phyloP scores from a whole-genome alignment of 2,797 vertebrate genomes.

The Paedocypris micromegethes region DNA sequence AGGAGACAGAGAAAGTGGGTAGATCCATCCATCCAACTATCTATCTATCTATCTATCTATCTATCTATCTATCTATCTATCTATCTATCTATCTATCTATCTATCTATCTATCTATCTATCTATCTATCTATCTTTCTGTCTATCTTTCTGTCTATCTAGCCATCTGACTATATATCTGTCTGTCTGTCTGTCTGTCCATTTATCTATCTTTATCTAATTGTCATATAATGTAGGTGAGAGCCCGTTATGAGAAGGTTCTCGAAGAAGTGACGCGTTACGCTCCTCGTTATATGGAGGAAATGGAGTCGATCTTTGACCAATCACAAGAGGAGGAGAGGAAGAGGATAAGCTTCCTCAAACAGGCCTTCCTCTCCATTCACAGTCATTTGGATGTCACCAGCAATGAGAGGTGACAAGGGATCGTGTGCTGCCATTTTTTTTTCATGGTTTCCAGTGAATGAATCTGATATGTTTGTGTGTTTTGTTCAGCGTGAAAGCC shows the following conservation, averaged over 20 bases:
- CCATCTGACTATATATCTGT: background rate
- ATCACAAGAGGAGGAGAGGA: constrained; percentile 77
- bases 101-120: background rate
- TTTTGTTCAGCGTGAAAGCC: constrained; percentile 61
- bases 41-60: background rate
- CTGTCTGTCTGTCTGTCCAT: background rate
- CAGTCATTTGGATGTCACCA: constrained; percentile 76
- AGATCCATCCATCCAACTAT: background rate
- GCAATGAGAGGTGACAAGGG: constrained; percentile 65
- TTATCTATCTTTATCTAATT: too few relatives aligned
- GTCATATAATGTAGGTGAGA: constrained; percentile 58
- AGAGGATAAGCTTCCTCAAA: constrained; percentile 78
- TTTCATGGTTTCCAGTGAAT: background rate
- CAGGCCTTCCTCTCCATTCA: constrained; percentile 77
- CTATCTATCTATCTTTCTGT: background rate
- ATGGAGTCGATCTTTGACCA: constrained; percentile 84
- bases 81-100: background rate
- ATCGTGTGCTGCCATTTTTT: background rate
- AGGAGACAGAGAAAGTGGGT: constrained; percentile 71
- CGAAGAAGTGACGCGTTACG: constrained; percentile 78
- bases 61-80: background rate
- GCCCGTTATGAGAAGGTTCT: constrained; percentile 77
- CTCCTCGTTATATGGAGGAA: constrained; percentile 83
- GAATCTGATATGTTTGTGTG: background rate
- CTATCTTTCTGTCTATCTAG: background rate